A percentile compares a stretch with the other conserved stretches of the same genome.
Evolutionary conservation across 2,797 vertebrate species (phyloP).

Genomic region (Sebastes hubbsi): DNA sequence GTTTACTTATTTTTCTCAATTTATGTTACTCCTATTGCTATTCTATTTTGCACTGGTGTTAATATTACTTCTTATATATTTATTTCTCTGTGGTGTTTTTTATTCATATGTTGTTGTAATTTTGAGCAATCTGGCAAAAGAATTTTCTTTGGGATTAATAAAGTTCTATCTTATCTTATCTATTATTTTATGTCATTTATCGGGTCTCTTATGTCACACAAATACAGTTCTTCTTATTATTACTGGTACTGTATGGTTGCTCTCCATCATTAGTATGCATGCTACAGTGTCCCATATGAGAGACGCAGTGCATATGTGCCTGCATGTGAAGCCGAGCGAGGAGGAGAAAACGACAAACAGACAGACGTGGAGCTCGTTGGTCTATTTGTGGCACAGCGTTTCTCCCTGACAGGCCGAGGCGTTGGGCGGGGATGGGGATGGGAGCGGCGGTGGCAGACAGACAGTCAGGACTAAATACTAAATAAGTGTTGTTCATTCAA

Average conservation of each 20-base stretch:
- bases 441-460: neutral
- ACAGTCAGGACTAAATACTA: slow-evolving; percentile 2
- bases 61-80: no score
- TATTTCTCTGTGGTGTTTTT: no score
- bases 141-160: no score
- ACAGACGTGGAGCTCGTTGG: neutral
- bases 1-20: no score
- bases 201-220: no score
- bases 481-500: slow-evolving; percentile 27
- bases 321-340: slow-evolving; percentile 3
- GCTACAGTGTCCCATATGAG: neutral
- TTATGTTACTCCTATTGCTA: no score
- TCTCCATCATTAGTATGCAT: neutral
- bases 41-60: no score
- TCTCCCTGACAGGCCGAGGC: slow-evolving; percentile 1
- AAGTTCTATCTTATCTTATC: neutral
- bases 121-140: no score
- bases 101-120: no score
- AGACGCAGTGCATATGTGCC: neutral
- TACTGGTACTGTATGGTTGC: neutral
- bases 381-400: slow-evolving; percentile 33
- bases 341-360: slow-evolving; percentile 7
- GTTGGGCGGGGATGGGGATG: neutral
- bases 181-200: neutral
- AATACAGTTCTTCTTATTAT: neutral